A percentile compares a stretch with the other conserved stretches of the same genome.
phyloP scores from a whole-genome alignment of 2,113 vertebrate genomes.

The Sardina pilchardus region DNA sequence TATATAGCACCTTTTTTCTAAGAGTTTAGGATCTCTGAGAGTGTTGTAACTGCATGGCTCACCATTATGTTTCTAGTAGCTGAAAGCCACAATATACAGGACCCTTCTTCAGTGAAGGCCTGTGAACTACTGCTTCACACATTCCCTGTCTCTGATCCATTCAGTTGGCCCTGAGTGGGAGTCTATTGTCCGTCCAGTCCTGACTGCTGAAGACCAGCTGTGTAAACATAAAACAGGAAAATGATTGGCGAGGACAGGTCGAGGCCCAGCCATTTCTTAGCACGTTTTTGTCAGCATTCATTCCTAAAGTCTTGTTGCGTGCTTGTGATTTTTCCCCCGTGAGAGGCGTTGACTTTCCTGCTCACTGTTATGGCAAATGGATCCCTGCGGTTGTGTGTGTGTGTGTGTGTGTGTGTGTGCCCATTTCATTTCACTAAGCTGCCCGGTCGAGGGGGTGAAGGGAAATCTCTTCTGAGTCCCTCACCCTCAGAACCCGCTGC shows the following conservation, averaged over 20 bases:
- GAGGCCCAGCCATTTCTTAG: not conserved
- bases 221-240: not conserved
- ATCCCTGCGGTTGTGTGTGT: slow-evolving; percentile 47
- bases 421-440: slow-evolving; percentile 64
- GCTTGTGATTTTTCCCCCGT: slow-evolving; percentile 23
- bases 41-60: not conserved
- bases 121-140: not conserved
- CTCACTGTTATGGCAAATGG: slow-evolving; percentile 49
- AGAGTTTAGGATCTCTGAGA: not conserved
- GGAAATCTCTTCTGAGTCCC: slow-evolving; percentile 59
- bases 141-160: not conserved
- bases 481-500: slow-evolving; percentile 44
- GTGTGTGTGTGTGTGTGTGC: slow-evolving; percentile 45
- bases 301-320: not conserved
- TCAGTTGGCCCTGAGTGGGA: not conserved
- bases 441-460: slow-evolving; percentile 53
- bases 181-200: not conserved
- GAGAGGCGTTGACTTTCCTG: slow-evolving; percentile 53
- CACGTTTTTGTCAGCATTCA: not conserved
- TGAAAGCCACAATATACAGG: not conserved
- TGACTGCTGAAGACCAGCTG: not conserved
- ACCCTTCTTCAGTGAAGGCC: not conserved
- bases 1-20: too few species aligned
- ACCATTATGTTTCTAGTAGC: not conserved
- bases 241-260: not conserved